phyloP scores from a whole-genome alignment of 1,140 invertebrate genomes.

The Formica selysi region DNA sequence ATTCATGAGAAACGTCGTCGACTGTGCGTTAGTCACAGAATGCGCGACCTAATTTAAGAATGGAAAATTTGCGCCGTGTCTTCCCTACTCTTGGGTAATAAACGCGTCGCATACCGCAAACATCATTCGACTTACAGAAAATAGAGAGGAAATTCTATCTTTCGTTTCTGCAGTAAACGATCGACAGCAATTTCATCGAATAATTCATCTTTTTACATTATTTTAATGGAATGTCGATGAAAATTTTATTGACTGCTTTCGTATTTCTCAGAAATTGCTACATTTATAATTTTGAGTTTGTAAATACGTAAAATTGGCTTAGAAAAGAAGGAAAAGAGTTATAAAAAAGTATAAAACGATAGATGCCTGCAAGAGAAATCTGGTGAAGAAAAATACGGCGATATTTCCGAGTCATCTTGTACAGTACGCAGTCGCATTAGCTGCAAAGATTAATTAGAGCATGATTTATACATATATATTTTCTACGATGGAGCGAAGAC shows the following conservation, averaged over 20 bases:
- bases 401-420: background rate
- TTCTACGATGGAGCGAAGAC: conserved; percentile 29
- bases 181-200: conserved; percentile 7
- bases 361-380: background rate
- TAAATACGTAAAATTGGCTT: background rate
- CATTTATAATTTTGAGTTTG: background rate
- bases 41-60: conserved; percentile 70
- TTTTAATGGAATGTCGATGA: conserved; percentile 7
- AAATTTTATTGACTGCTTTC: conserved; percentile 7
- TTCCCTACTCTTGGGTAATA: conserved; percentile 41
- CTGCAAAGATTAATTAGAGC: conserved; percentile 25
- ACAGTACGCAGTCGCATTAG: conserved; percentile 14
- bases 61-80: conserved; percentile 60
- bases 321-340: background rate
- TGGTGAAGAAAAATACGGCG: conserved; percentile 5
- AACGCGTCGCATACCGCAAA: conserved; percentile 54
- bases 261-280: background rate
- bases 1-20: conserved; percentile 66
- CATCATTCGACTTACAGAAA: conserved; percentile 58
- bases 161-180: conserved; percentile 30
- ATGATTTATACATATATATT: conserved; percentile 36
- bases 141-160: conserved; percentile 43
- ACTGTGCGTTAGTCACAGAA: conserved; percentile 64
- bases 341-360: background rate
- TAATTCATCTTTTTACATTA: background rate